phyloP scores from a whole-genome alignment of 2,888 invertebrate genomes.

The Bombylius major region DNA sequence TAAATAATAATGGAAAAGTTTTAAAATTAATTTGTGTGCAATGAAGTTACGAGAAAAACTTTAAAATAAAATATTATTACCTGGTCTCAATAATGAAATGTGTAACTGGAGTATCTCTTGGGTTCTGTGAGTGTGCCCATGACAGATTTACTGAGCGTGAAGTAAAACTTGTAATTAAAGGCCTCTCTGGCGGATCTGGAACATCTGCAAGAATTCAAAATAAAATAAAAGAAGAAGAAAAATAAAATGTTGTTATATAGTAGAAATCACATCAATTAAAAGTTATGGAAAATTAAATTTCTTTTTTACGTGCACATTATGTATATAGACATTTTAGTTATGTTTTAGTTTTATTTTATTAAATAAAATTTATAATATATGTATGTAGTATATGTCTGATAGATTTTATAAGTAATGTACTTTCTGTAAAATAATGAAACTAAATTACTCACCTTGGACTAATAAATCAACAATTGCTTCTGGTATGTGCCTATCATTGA shows the following conservation, averaged over 20 bases:
- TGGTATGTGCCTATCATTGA: conserved; percentile 53
- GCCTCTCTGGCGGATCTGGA: conserved; percentile 57
- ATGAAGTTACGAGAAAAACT: conserved; percentile 1
- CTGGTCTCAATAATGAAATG: conserved; percentile 62
- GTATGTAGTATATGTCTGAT: too few relatives aligned
- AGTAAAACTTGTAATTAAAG: conserved; percentile 57
- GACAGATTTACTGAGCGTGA: conserved; percentile 60
- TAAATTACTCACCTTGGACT: conserved; percentile 47
- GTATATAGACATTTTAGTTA: too few relatives aligned
- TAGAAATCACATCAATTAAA: too few relatives aligned
- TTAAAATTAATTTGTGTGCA: too few relatives aligned
- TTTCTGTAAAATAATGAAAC: too few relatives aligned
- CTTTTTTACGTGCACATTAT: too few relatives aligned
- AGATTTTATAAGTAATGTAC: too few relatives aligned
- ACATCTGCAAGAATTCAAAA: conserved; percentile 41
- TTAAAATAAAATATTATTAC: conserved; percentile 37
- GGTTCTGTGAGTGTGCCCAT: conserved; percentile 58
- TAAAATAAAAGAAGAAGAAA: conserved; percentile 15
- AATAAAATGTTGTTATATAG: background rate
- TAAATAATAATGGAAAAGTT: too few relatives aligned
- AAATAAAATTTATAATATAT: too few relatives aligned
- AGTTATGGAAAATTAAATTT: too few relatives aligned
- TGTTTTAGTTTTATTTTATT: too few relatives aligned
- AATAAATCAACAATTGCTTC: conserved; percentile 51
- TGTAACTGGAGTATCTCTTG: conserved; percentile 53